Evolutionary conservation across 2,113 vertebrate species (phyloP).

Genomic region (Chaetodon auriga): DNA sequence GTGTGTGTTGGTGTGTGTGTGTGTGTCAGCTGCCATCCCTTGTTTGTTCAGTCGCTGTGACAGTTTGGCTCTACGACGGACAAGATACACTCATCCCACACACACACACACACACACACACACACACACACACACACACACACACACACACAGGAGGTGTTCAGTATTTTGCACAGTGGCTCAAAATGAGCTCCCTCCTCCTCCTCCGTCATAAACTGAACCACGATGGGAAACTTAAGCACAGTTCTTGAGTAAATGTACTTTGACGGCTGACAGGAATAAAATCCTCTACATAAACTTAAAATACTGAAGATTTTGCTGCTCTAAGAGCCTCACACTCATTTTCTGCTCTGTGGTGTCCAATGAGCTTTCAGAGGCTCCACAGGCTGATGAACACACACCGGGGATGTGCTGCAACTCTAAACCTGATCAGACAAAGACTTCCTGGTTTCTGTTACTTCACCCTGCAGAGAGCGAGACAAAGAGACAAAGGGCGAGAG

Average conservation of each 20-base stretch:
- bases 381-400: constrained; percentile 7
- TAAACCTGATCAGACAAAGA: constrained; percentile 55
- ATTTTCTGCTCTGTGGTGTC: neutral
- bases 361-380: neutral
- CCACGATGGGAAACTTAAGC: neutral
- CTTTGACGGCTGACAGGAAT: neutral
- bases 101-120: constrained; percentile 46
- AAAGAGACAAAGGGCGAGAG: constrained; percentile 26
- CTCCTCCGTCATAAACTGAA: neutral
- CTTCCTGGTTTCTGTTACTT: constrained; percentile 63
- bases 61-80: constrained; percentile 71
- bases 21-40: constrained; percentile 66
- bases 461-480: constrained; percentile 4
- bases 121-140: constrained; percentile 39
- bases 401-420: constrained; percentile 40
- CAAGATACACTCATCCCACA: constrained; percentile 42
- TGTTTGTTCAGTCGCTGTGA: constrained; percentile 76
- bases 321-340: neutral
- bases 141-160: constrained; percentile 17
- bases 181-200: constrained; percentile 41
- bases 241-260: neutral
- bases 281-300: neutral
- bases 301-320: no score
- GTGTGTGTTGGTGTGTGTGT: constrained; percentile 29
- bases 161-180: constrained; percentile 57